Base-by-base conservation (phyloP, 2,888 invertebrate genomes). In the Drosophila subquinaria region DNA sequence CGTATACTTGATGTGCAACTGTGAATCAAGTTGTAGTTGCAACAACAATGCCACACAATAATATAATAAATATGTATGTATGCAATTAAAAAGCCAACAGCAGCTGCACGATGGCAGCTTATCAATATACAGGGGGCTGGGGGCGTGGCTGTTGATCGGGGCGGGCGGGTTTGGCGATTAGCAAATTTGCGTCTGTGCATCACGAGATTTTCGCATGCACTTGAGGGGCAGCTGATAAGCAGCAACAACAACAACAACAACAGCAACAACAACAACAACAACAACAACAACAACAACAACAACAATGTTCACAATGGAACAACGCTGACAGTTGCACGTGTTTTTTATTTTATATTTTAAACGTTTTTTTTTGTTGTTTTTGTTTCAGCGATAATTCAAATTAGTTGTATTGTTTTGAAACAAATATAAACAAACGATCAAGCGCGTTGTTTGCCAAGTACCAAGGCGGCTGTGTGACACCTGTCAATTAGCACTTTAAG, bases 181-280 rank as follows among this genome's bases (percentile, higher is more conserved):
- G 36, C 40, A n/a, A n/a, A 43, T 64, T 43, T 30, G 35, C 62
- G 51, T 42, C 27, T 13, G 27, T 20, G 48, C 76, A 60, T 63
- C 72, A 73, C 69, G 76, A 76, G 75, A 76, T 60, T 61, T 52
- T 76, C 60, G 60, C 72, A 72, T 76, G 76, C 60, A 50, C 55
- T 40, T 51, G 42, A 55, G 36, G 11, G 15, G 27, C 43, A 47
- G 45, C 42, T 59, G 69, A 59, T 73, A 59, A 69, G 68, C 67
- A 15, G 10, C 53, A 30, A n/a, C 36, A 38, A n/a, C 38, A 30
- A 20, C 42, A 51, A 20, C 6, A 15, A 47, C 11, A 36, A 11
- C 10, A 47, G 11, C n/a, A 35, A 45, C 9, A 51, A 20, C 6
- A n/a, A n/a, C n/a, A n/a, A n/a, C n/a, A n/a, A n/a, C n/a, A 13